Base-by-base conservation (phyloP, 2,888 invertebrate species). In the Cylindroiulus punctatus region DNA sequence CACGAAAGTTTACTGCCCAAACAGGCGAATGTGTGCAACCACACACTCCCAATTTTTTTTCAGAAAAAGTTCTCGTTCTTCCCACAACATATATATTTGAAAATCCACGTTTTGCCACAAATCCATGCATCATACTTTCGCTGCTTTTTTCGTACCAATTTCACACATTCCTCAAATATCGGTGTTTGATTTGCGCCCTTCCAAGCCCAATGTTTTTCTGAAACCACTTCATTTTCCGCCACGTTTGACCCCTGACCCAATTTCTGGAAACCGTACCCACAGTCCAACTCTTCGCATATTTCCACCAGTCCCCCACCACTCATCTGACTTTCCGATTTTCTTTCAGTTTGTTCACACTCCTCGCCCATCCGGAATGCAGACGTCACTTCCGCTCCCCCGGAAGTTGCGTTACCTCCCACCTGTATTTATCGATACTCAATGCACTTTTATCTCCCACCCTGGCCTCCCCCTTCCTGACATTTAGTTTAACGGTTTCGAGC, bases 401-500 rank as follows among this genome's bases (percentile, higher is more conserved):
- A 52, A 52, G 52, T 52, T n/a, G 52, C 19, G 52, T 52, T n/a
- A n/a, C n/a, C n/a, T 52, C n/a, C n/a, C 52, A 19, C 52, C 52
- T 52, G n/a, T n/a, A 5, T 8, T 52, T 19, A 0, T 52, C 52
- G 4, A 52, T 52, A 52, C 14, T 52, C n/a, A 52, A 52, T n/a
- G n/a, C 52, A 52, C 52, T 52, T 52, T 52, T 52, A 12, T 52
- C n/a, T 52, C n/a, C 52, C n/a, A 36, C 52, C n/a, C 19, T n/a
- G n/a, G 14, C 52, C 52, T n/a, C 47, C 14, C 47, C 47, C 47
- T 17, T 17, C 19, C 52, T 5, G 19, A 65, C 5, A 22, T 76
- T 10, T 81, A 92, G 92, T 91, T 90, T 89, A 93, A 93, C 90
- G 92, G 92, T 86, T 93, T 93, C 90, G 93, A 93, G 89, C 93